Percentiles rank a stretch among this genome's conserved stretches.
phyloP scores from a whole-genome alignment of 2,113 vertebrate species.

The Lethenteron reissneri region DNA sequence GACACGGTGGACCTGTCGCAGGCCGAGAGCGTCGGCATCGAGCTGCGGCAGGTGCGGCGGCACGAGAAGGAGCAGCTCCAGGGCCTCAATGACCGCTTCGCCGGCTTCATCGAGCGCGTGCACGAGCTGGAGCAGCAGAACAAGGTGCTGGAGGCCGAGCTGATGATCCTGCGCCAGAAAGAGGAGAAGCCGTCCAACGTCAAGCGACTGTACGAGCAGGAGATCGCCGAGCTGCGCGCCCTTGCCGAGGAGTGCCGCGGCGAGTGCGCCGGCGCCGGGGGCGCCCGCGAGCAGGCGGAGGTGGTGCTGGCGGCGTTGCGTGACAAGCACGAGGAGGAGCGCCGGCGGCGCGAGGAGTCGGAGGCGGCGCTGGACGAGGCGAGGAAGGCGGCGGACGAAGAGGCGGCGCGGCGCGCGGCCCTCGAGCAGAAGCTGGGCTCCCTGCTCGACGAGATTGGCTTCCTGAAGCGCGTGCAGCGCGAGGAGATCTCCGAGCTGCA shows the following conservation, averaged over 20 bases:
- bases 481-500: constrained; percentile 21
- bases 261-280: constrained; percentile 22
- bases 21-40: constrained; percentile 13
- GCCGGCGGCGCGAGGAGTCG: constrained; percentile 13
- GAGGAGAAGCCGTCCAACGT: constrained; percentile 16
- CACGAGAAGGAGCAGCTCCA: constrained; percentile 25
- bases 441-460: constrained; percentile 21
- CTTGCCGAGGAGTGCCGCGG: constrained; percentile 17
- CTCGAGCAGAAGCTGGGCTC: constrained; percentile 15
- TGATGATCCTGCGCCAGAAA: constrained; percentile 17
- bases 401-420: background rate
- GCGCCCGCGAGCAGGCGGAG: constrained; percentile 21
- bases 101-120: constrained; percentile 29
- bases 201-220: constrained; percentile 25
- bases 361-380: constrained; percentile 17
- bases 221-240: constrained; percentile 19
- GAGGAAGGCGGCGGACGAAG: constrained; percentile 18
- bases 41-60: constrained; percentile 24
- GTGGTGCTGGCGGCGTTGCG: constrained; percentile 18
- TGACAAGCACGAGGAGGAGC: constrained; percentile 18
- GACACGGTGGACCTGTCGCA: too few relatives aligned
- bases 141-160: constrained; percentile 22
- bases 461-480: constrained; percentile 22
- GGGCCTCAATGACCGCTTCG: constrained; percentile 28
- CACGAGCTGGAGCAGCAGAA: constrained; percentile 26